Evolutionary conservation across 2,797 vertebrate species (phyloP).

Genomic region (Falco rusticolus): DNA sequence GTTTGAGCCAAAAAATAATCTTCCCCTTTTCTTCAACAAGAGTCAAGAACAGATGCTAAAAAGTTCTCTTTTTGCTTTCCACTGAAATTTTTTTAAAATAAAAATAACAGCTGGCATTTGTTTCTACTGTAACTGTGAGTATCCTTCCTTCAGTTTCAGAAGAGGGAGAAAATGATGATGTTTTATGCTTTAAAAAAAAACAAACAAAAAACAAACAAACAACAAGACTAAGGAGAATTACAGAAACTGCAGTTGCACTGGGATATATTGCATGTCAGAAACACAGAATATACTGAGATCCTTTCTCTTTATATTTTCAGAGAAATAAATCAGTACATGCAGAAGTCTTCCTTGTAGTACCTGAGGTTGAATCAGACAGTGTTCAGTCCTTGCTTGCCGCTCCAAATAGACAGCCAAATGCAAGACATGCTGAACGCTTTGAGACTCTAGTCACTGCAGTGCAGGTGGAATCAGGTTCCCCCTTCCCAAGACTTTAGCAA

Average conservation of each 20-base stretch:
- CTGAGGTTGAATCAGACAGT: background rate
- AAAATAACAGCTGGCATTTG: background rate
- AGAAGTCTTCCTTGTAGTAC: background rate
- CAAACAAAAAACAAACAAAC: background rate
- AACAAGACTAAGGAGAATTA: too few species aligned
- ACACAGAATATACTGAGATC: accelerated
- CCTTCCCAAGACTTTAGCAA: background rate
- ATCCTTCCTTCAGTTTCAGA: background rate
- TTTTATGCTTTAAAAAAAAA: background rate
- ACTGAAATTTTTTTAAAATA: too few species aligned
- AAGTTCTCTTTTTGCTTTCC: background rate
- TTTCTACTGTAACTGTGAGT: background rate
- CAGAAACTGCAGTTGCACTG: background rate
- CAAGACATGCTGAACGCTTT: accelerated
- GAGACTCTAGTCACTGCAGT: background rate
- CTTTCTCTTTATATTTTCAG: background rate
- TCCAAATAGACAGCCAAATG: background rate
- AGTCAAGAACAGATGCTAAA: background rate
- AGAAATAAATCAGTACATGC: background rate
- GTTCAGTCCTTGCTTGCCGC: background rate
- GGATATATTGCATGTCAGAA: background rate
- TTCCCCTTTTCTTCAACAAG: background rate
- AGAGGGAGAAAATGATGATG: background rate
- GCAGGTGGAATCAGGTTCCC: background rate
- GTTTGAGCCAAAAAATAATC: background rate